Evolutionary conservation across 2,797 vertebrate genomes (phyloP).

Genomic region (Dendrocincla fuliginosa): DNA sequence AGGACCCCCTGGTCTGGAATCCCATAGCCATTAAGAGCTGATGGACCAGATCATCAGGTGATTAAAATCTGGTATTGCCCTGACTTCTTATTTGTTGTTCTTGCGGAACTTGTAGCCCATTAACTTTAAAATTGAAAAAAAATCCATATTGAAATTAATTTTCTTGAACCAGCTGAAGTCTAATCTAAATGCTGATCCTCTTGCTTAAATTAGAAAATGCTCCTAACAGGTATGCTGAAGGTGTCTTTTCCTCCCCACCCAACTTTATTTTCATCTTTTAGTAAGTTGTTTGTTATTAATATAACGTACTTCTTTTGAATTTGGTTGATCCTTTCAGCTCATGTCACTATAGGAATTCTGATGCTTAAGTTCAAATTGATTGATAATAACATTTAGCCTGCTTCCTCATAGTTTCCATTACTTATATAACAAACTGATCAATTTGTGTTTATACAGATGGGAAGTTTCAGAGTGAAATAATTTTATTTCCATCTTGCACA

Average conservation of each 20-base stretch:
- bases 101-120: neutral
- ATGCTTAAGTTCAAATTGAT: neutral
- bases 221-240: neutral
- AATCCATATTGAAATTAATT: neutral
- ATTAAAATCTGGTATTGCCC: neutral
- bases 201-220: neutral
- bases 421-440: neutral
- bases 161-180: neutral
- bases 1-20: neutral
- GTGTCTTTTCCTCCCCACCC: accelerated
- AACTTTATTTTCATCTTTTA: neutral
- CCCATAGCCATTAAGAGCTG: neutral
- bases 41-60: neutral
- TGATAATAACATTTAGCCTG: neutral
- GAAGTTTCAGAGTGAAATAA: neutral
- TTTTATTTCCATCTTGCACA: neutral
- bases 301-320: neutral
- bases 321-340: neutral
- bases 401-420: neutral
- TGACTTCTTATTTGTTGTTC: neutral
- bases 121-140: neutral
- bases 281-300: neutral
- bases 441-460: neutral
- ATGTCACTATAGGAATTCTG: neutral
- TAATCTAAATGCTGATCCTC: neutral